A percentile compares a stretch with the other conserved stretches of the same genome.
Evolutionary conservation across 2,797 vertebrate species (phyloP).

Genomic region (Anas acuta): DNA sequence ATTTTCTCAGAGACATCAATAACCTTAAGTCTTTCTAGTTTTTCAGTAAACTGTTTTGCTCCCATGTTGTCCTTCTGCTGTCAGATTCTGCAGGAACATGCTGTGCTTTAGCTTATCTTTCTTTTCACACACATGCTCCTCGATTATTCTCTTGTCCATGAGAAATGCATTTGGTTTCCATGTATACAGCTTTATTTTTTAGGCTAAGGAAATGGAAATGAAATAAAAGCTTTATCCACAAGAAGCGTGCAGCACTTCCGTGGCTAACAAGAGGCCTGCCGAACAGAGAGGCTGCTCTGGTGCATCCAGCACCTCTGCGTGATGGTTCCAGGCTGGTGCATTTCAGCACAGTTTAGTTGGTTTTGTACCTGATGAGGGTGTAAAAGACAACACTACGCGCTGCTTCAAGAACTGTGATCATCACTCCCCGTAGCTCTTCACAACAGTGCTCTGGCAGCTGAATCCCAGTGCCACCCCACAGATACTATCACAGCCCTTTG

Average conservation of each 20-base stretch:
- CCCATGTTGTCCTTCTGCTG: conserved; percentile 56
- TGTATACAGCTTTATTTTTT: conserved; percentile 51
- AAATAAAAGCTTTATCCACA: conserved; percentile 49
- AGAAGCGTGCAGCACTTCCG: not conserved
- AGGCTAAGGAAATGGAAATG: conserved; percentile 40
- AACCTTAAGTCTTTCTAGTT: conserved; percentile 55
- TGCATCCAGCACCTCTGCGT: rapidly evolving
- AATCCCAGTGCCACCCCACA: not conserved
- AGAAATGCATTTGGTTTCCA: conserved; percentile 23
- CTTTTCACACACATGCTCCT: conserved; percentile 20
- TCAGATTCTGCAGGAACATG: conserved; percentile 47
- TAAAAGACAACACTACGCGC: not conserved
- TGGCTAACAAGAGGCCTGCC: not conserved
- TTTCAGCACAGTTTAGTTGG: not conserved
- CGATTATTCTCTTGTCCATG: conserved; percentile 19
- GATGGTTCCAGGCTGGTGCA: not conserved
- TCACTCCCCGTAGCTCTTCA: not conserved
- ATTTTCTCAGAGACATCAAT: conserved; percentile 49
- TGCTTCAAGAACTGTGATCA: not conserved
- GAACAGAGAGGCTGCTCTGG: not conserved
- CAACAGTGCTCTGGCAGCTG: not conserved
- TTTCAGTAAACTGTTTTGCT: conserved; percentile 48
- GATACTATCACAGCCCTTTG: not conserved
- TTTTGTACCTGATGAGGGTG: not conserved
- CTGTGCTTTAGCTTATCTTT: conserved; percentile 24